A percentile compares a stretch with the other conserved stretches of the same genome.
Evolutionary conservation across 1,140 invertebrate species (phyloP).

Genomic region (Oryzaephilus surinamensis): DNA sequence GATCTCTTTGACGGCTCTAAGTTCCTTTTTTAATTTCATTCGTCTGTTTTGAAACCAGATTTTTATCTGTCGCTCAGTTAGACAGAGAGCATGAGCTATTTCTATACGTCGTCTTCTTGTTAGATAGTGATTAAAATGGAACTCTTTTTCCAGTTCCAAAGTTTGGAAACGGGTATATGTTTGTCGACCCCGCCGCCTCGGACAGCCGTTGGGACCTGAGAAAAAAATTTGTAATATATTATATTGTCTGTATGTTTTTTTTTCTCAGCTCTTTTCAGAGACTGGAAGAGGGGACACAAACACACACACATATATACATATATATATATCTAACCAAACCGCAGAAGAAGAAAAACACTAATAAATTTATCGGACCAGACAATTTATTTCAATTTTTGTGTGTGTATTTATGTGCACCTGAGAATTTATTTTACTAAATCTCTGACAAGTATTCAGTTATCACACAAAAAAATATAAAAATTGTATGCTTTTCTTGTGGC

Average conservation of each 20-base stretch:
- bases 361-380: conserved; percentile 1
- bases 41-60: conserved; percentile 96
- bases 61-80: conserved; percentile 94
- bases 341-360: not conserved
- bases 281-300: too few species aligned
- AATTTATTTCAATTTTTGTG: too few species aligned
- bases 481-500: too few species aligned
- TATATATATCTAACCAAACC: too few species aligned
- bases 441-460: too few species aligned
- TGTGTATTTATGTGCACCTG: too few species aligned
- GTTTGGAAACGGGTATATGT: conserved; percentile 95
- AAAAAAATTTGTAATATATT: too few species aligned
- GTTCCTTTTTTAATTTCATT: conserved; percentile 97
- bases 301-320: too few species aligned
- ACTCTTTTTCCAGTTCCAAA: conserved; percentile 93
- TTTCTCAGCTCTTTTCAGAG: too few species aligned
- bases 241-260: too few species aligned
- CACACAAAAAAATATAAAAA: too few species aligned
- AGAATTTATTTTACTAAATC: too few species aligned
- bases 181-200: conserved; percentile 83
- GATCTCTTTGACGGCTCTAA: conserved; percentile 86
- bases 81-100: conserved; percentile 90
- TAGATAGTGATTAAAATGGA: conserved; percentile 96
- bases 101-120: conserved; percentile 91
- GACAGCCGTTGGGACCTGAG: conserved; percentile 93